Evolutionary conservation across 2,888 invertebrate species (phyloP), one percentile per base, ranked within the genome.

Genomic region (Apamea crenata): DNA sequence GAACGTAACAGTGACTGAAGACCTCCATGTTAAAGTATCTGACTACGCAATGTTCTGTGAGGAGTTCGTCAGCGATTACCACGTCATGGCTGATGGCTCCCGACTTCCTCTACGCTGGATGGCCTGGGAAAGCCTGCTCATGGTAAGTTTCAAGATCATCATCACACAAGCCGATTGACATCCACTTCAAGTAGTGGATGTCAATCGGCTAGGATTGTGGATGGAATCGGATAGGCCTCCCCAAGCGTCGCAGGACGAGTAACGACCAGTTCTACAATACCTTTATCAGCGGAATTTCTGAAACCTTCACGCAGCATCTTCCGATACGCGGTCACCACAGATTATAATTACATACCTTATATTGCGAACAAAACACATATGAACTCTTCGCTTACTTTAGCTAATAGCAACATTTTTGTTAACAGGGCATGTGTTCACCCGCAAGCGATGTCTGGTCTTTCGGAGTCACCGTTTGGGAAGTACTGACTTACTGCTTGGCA

Each of bases 361-460:
- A 68, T 21, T 29, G 47, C 16, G n/a, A 18, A 67, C 4, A n/a
- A 44, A 70, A 50, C 25, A 69, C 14, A 16, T 50, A 61, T 16
- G 6, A 50, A 32, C 10, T 36, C 10, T 53, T 10, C 6, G 18
- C n/a, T 18, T 53, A 70, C 25, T 70, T 25, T 71, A 36, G 10
- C 16, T 70, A 32, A 71, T 8, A 29, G 2, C 21, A 10, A 53
- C 25, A 2, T 56, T 66, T 74, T 75, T 79, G 79, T 36, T 81
- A 83, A 82, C 95, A 99, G 99, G 99, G 99, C 53, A 98, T 98
- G 94, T 99, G 98, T 95, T 98, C 98, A 74, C 98, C 98, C 47
- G 98, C 98, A 91, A 98, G 98, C 88, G 99, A 99, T 94, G 99
- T 99, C 2, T 99, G 99, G 99, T 98, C 99, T 0, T 99, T 99